Conservation (phyloP, 2,113 vertebrate species). For the Symphodus melops region DNA sequence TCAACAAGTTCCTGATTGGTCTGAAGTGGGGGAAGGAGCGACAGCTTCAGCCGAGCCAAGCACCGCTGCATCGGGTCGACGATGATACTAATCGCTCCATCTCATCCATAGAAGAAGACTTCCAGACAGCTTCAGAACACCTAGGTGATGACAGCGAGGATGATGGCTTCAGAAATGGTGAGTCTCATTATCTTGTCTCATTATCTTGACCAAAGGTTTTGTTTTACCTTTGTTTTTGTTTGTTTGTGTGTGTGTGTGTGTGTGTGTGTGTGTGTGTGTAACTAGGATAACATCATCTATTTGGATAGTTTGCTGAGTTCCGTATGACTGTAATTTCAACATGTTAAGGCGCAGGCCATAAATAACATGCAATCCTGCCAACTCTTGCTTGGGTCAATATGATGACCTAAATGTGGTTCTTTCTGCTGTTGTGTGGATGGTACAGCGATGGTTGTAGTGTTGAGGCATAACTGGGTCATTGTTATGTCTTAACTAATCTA, state of each 20-base stretch:
- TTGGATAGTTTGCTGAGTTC: too few species aligned
- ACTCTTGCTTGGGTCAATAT: too few species aligned
- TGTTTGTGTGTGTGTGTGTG: neutral
- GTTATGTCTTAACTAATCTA: too few species aligned
- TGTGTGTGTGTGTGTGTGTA: neutral
- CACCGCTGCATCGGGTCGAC: conserved; percentile 82
- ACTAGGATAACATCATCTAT: too few species aligned
- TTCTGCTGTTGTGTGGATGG: neutral
- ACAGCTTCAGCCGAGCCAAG: conserved; percentile 82
- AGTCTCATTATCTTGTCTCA: conserved; percentile 16
- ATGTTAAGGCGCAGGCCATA: neutral
- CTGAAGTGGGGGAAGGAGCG: conserved; percentile 91
- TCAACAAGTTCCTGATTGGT: conserved; percentile 96
- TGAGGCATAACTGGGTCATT: neutral
- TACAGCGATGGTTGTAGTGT: neutral
- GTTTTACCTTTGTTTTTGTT: neutral
- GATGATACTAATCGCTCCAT: conserved; percentile 96
- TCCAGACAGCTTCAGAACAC: conserved; percentile 94
- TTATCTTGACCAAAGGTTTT: neutral
- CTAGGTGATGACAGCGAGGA: conserved; percentile 93
- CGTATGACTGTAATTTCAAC: too few species aligned
- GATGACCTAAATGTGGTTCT: neutral
- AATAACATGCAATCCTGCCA: neutral
- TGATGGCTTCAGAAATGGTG: conserved; percentile 89
- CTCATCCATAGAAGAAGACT: conserved; percentile 97